Base-by-base conservation (phyloP, 2,888 invertebrate species). In the Tetrapedia diversipes region DNA sequence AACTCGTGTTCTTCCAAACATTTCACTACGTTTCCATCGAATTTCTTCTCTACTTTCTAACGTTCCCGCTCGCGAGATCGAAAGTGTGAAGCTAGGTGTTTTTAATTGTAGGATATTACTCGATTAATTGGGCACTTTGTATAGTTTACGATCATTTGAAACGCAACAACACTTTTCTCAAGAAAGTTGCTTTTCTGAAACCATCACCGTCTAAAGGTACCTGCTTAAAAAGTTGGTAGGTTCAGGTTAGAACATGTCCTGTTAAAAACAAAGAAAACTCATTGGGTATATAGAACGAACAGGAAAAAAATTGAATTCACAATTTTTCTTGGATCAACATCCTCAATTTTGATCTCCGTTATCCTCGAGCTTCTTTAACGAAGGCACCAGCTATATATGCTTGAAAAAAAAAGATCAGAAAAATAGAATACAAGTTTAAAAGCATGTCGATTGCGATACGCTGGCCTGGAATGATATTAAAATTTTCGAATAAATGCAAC, bases 401-500 rank as follows among this genome's bases (percentile, higher is more conserved):
- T 10, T 37, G 8, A 37, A 37, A 8, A 22, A 22, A 22, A 45
- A 22, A 7, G 8, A 45, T 8, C 19, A 3, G 1, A 16, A 10
- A 8, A 22, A 8, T n/a, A 0, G 47, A 3, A 4, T 14, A 8
- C 19, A 24, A 37, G 37, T 32, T 10, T 11, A 16, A 24, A 24
- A 39, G 19, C n/a, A 14, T 27, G 41, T 27, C 41, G 49, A 51
- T 68, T 60, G 39, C 65, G 54, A 54, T 34, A 65, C 41, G 29
- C 0, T 8, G 3, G 2, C 41, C 11, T 1, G 32, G 32, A 49
- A 32, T 22, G 41, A 59, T 54, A 65, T 68, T 56, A 56, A 69
- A 69, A 60, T 60, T 53, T 49, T 29, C 53, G 19, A 69, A 70
- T 54, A 64, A 68, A 64, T 37, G 27, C 75, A 68, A 59, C 65